Evolutionary conservation across 2,797 vertebrate species (phyloP).

Genomic region (Clamator glandarius): DNA sequence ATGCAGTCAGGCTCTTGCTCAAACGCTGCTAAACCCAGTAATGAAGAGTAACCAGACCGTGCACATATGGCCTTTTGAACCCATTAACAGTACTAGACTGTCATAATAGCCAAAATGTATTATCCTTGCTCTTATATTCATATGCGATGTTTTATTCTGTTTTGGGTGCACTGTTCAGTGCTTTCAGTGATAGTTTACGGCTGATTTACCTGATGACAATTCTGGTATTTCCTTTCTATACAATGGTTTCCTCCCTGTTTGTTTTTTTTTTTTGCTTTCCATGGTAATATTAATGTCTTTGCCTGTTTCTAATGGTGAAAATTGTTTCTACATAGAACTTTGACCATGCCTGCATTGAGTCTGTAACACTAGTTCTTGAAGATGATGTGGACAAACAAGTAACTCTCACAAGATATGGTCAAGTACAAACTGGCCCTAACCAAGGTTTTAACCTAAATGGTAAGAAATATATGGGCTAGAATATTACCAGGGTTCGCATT

Average conservation of each 20-base stretch:
- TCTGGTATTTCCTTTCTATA: neutral
- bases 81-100: neutral
- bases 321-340: slow-evolving; percentile 76
- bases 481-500: neutral
- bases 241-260: neutral
- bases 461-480: slow-evolving; percentile 69
- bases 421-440: slow-evolving; percentile 86
- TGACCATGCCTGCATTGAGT: slow-evolving; percentile 93
- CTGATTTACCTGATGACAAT: neutral
- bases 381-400: slow-evolving; percentile 92
- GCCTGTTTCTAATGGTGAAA: neutral
- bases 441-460: slow-evolving; percentile 86
- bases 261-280: neutral
- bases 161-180: neutral
- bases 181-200: neutral
- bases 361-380: slow-evolving; percentile 91
- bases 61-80: neutral
- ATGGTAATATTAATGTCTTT: neutral
- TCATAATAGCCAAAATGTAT: neutral
- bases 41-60: neutral
- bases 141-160: neutral
- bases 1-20: neutral
- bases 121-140: neutral
- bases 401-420: slow-evolving; percentile 90
- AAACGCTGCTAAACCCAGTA: neutral